Base-by-base conservation (phyloP, 2,113 vertebrate genomes). In the Numenius arquata region DNA sequence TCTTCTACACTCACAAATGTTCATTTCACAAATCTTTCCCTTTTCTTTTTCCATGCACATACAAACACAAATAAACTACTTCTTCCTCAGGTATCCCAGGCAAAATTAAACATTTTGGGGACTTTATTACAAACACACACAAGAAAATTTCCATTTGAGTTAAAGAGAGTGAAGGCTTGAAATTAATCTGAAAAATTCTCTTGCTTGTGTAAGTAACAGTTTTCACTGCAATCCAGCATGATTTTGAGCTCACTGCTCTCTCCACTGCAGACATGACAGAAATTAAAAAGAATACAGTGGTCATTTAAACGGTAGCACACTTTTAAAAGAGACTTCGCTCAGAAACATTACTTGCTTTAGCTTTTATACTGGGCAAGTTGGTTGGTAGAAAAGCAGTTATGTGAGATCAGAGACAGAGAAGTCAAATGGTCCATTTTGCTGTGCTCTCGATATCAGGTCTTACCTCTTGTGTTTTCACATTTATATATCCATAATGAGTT, bases 391-490 rank as follows among this genome's bases (percentile, higher is more conserved):
- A 95, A 70, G 1, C 18, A 13, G 6, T n/a, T 66, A 40, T 1
- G 29, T 4, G 32, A 3, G 30, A 80, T 18, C 2, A 22, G 41
- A 81, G 36, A 34, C 53, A 66, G n/a, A 66, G 7, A 88, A 73
- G 10, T 10, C 41, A 53, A 19, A 26, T 10, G 26, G 52, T 86
- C 15, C 17, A 15, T 52, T 82, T 76, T 75, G 26, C 29, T 50
- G 25, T 48, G 15, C 27, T 85, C 20, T 34, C 82, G 48, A 65
- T 89, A 86, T 8, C 34, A 91, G 40, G 30, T 84, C 99, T 99
- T 98, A 99, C 99, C 99, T 99, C 98, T 96, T 98, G 98, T 9
- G 98, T 98, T 93, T 98, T 99, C 80, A 99, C 98, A 85, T 99
- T 99, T 82, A 99, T 93, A 66, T 99, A 99, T 72, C 99, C 99